A percentile compares a stretch with the other conserved stretches of the same genome.
These are phyloP conservation scores for Drosophila oshimai DNA, from an alignment of 1,140 invertebrate genomes.

Conservation along the genomic window DNA sequence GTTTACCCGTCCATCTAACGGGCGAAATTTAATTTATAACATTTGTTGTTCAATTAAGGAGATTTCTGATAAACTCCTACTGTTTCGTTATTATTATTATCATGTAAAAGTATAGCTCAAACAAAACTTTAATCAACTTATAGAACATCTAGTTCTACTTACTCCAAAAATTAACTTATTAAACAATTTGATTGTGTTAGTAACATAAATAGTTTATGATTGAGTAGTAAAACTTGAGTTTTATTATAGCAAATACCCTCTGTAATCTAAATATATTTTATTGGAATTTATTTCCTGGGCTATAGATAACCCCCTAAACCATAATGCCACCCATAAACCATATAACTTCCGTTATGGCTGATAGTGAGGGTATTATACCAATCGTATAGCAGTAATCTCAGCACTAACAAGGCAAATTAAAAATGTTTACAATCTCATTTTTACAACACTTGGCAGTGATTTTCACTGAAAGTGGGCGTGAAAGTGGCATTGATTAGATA, in stretches of 20 bases:
- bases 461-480: constrained; percentile 35
- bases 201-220: neutral
- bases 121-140: no score
- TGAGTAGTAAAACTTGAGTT: neutral
- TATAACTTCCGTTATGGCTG: neutral
- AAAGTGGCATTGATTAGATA: constrained; percentile 55
- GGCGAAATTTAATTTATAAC: neutral
- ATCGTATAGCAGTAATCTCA: neutral
- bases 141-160: neutral
- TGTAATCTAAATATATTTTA: neutral
- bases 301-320: neutral
- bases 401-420: constrained; percentile 35
- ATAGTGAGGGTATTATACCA: constrained; percentile 5
- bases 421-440: constrained; percentile 45
- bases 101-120: neutral
- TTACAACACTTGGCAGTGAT: constrained; percentile 28
- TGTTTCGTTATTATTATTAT: neutral
- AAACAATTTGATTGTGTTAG: neutral
- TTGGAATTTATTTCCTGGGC: neutral
- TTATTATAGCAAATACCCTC: neutral
- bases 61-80: neutral
- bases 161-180: neutral
- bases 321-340: neutral
- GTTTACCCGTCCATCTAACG: constrained; percentile 2
- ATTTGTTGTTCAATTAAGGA: neutral